Evolutionary conservation across 2,797 vertebrate genomes (phyloP).

Genomic region (Protonibea diacanthus): DNA sequence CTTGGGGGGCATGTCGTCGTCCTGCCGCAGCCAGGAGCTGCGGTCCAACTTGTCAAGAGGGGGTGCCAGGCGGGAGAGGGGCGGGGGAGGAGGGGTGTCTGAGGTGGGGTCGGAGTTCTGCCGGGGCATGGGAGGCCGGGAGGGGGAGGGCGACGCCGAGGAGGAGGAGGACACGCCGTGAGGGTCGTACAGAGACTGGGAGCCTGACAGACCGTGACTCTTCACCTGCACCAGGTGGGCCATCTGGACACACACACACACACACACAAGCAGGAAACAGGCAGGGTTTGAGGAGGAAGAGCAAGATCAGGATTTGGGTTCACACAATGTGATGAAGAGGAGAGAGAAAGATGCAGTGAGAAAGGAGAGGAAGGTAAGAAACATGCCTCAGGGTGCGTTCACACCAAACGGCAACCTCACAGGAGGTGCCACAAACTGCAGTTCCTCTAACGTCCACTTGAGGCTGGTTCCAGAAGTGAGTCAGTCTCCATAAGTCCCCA

Average conservation of each 20-base stretch:
- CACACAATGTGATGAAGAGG: constrained; percentile 26
- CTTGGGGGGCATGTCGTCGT: constrained; percentile 98
- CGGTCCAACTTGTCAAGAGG: constrained; percentile 94
- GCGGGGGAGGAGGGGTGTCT: constrained; percentile 93
- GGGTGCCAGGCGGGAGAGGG: constrained; percentile 90
- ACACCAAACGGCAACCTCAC: neutral
- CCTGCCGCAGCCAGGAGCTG: constrained; percentile 98
- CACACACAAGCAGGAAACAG: constrained; percentile 29
- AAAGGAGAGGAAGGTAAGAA: constrained; percentile 1
- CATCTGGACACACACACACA: constrained; percentile 77
- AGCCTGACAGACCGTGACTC: constrained; percentile 96
- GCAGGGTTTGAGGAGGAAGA: constrained; percentile 55
- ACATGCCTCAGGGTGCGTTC: constrained; percentile 29
- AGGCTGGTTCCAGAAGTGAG: too few species aligned
- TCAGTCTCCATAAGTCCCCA: too few species aligned
- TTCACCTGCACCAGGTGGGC: constrained; percentile 97
- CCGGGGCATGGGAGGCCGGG: constrained; percentile 96
- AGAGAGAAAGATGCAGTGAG: constrained; percentile 3
- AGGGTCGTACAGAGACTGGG: constrained; percentile 97
- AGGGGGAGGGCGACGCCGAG: constrained; percentile 92
- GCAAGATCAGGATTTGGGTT: constrained; percentile 47
- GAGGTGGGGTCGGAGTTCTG: constrained; percentile 99
- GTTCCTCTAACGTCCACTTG: too few species aligned
- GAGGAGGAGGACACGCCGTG: constrained; percentile 95
- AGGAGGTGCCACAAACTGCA: too few species aligned